phyloP scores from a whole-genome alignment of 2,888 invertebrate species.

The Noctua janthina region DNA sequence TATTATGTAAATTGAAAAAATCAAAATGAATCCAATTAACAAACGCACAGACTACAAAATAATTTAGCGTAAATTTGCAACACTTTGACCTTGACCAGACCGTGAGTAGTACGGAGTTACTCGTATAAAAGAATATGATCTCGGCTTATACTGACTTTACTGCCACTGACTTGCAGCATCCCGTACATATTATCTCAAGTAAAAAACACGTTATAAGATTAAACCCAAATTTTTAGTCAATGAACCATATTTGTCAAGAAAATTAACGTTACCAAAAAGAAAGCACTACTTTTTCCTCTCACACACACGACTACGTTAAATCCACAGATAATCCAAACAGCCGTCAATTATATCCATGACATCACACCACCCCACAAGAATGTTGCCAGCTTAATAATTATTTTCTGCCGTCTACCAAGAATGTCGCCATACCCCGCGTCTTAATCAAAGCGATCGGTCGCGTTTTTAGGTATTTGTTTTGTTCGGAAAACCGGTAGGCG shows the following conservation, averaged over 20 bases:
- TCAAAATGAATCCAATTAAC: too few species aligned
- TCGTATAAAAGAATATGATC: neutral
- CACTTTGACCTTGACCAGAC: too few species aligned
- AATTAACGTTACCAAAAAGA: neutral
- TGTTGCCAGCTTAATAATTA: constrained; percentile 42
- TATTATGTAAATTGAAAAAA: too few species aligned
- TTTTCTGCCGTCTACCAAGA: constrained; percentile 16
- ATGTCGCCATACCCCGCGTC: constrained; percentile 22
- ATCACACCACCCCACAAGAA: constrained; percentile 18
- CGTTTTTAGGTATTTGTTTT: neutral
- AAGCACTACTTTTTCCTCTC: neutral
- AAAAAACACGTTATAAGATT: neutral
- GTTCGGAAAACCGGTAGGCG: neutral
- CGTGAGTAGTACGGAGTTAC: too few species aligned
- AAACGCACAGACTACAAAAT: too few species aligned
- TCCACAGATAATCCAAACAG: constrained; percentile 27
- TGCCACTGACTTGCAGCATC: neutral
- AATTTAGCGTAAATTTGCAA: too few species aligned
- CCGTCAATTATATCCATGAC: constrained; percentile 27
- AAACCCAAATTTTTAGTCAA: neutral
- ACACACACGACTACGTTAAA: neutral
- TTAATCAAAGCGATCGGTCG: neutral
- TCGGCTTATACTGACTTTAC: neutral
- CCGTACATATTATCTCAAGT: neutral
- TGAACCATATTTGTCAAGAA: neutral